These are phyloP conservation scores for Galago senegalensis DNA, from an alignment of 2,797 vertebrate genomes.

Conservation along the genomic window DNA sequence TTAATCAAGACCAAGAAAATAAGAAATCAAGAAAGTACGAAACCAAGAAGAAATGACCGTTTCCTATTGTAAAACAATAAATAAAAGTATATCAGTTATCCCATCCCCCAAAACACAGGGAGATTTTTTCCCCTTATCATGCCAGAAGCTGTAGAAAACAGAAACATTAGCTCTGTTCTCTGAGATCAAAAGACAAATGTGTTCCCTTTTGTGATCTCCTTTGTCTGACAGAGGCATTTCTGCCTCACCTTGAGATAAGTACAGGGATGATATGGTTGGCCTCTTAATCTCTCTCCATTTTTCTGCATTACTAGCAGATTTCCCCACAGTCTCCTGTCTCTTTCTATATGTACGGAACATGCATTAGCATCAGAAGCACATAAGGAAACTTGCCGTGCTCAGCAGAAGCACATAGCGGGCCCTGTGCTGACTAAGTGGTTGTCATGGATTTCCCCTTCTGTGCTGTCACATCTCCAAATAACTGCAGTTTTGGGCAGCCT, in stretches of 20 bases:
- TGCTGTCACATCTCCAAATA: conserved; percentile 62
- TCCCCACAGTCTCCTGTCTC: background rate
- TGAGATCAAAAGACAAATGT: conserved; percentile 74
- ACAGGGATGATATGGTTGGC: conserved; percentile 30
- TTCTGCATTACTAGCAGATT: conserved; percentile 76
- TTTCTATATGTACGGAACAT: conserved; percentile 42
- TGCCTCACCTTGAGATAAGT: conserved; percentile 75
- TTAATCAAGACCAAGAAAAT: conserved; percentile 13
- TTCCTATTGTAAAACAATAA: background rate
- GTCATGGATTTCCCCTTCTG: conserved; percentile 46
- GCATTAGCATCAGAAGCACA: conserved; percentile 75
- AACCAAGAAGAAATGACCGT: background rate
- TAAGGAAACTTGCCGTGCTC: conserved; percentile 64
- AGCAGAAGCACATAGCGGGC: conserved; percentile 58
- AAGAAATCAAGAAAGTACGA: background rate
- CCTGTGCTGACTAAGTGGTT: conserved; percentile 58
- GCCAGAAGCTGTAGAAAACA: conserved; percentile 49
- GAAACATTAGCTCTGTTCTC: conserved; percentile 57
- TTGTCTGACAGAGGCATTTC: conserved; percentile 41
- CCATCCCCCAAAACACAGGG: background rate
- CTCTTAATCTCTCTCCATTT: conserved; percentile 63
- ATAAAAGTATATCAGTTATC: background rate
- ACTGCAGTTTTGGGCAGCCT: background rate
- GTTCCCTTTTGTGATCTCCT: conserved; percentile 57
- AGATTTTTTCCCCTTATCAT: conserved; percentile 60